phyloP scores from a whole-genome alignment of 2,113 vertebrate species.

The Ochotona princeps region DNA sequence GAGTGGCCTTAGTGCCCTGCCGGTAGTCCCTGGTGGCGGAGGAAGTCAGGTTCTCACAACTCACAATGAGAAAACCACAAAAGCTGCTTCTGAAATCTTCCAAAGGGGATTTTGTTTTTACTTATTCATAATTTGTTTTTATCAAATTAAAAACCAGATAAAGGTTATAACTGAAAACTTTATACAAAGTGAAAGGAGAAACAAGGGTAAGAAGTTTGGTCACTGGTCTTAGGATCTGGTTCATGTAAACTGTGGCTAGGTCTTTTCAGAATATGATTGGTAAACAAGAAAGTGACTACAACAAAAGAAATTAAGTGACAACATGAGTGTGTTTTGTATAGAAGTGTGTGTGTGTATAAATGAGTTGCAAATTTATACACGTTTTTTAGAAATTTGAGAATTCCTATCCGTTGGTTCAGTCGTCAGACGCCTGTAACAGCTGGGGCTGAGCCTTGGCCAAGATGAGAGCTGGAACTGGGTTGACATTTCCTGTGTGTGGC shows the following conservation, averaged over 20 bases:
- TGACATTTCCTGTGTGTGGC: too few relatives aligned
- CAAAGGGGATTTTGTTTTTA: background rate
- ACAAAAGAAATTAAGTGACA: background rate
- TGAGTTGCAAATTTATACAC: too few relatives aligned
- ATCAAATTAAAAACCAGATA: conserved; percentile 4
- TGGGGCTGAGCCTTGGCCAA: too few relatives aligned
- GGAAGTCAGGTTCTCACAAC: background rate
- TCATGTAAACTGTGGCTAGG: background rate
- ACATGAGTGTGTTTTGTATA: background rate
- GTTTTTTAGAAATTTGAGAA: too few relatives aligned
- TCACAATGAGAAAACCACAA: background rate
- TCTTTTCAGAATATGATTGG: background rate
- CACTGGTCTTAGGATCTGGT: background rate
- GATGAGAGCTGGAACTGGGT: too few relatives aligned
- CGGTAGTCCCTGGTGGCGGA: background rate
- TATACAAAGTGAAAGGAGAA: background rate
- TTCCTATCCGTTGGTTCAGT: too few relatives aligned
- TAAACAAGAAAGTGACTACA: background rate
- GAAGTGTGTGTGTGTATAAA: background rate
- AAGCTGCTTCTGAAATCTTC: background rate
- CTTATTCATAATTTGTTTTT: background rate
- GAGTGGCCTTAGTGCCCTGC: background rate
- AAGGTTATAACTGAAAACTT: background rate
- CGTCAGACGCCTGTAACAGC: too few relatives aligned
- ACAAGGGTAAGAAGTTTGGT: background rate